Evolutionary conservation across 2,113 vertebrate species (phyloP).

Genomic region (Paratilapia polleni): DNA sequence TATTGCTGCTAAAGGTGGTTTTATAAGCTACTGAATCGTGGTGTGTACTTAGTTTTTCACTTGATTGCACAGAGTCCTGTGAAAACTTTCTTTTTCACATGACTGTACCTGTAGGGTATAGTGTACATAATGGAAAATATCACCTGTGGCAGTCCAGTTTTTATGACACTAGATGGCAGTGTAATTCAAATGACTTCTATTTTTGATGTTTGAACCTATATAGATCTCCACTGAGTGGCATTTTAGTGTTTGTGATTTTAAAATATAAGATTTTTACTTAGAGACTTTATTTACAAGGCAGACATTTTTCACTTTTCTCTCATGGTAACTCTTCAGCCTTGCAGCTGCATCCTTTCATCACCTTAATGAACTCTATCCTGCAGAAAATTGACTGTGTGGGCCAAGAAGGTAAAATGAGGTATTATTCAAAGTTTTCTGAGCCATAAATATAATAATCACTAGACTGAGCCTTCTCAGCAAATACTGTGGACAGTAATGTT

Average conservation of each 20-base stretch:
- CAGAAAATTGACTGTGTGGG: neutral
- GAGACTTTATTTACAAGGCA: neutral
- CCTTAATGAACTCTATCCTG: neutral
- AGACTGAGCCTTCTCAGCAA: neutral
- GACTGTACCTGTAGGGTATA: neutral
- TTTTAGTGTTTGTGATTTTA: neutral
- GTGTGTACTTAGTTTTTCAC: too few relatives aligned
- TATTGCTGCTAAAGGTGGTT: too few relatives aligned
- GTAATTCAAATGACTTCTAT: slow-evolving; percentile 21
- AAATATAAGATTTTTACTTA: neutral
- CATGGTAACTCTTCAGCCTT: too few relatives aligned
- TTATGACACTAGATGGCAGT: slow-evolving; percentile 76
- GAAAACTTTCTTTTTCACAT: too few relatives aligned
- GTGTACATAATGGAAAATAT: neutral
- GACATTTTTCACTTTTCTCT: neutral
- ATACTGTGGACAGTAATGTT: neutral
- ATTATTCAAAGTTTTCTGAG: neutral
- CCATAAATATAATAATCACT: neutral
- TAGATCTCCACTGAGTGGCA: neutral
- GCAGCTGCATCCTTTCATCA: neutral
- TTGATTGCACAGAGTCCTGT: neutral
- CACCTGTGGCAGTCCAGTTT: neutral
- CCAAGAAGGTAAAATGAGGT: neutral
- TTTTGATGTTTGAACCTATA: neutral
- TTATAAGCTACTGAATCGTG: too few relatives aligned